Conservation (phyloP, 2,888 invertebrate species). For the Andrena camellia region DNA sequence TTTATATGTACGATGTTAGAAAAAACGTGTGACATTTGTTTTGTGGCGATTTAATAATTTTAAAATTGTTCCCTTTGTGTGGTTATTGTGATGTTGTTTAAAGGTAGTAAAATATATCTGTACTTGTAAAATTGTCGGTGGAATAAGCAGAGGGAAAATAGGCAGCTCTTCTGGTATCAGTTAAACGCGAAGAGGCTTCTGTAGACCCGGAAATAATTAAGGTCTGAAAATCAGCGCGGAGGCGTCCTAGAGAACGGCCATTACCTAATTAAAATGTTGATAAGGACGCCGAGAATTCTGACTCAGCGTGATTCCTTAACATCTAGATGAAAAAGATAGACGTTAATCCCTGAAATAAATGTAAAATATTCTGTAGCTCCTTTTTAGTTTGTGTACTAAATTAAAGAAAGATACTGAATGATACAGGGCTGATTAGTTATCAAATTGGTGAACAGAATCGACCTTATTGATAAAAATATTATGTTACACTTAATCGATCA, state of each 20-base stretch:
- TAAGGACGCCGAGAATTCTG: conserved; percentile 20
- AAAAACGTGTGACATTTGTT: too few relatives aligned
- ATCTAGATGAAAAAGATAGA: background rate
- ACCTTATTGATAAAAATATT: too few relatives aligned
- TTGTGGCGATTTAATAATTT: too few relatives aligned
- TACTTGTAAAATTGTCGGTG: too few relatives aligned
- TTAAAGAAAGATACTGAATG: background rate
- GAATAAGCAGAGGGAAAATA: background rate
- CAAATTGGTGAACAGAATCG: too few relatives aligned
- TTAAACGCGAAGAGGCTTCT: conserved; percentile 10
- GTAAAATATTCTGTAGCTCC: background rate
- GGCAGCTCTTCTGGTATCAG: background rate
- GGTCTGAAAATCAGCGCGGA: conserved; percentile 59
- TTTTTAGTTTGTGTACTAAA: background rate
- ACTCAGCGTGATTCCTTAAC: background rate
- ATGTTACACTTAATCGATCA: too few relatives aligned
- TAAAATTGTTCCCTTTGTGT: too few relatives aligned
- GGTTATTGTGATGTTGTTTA: too few relatives aligned
- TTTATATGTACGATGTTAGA: too few relatives aligned
- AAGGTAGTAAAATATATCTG: too few relatives aligned
- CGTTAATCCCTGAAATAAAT: background rate
- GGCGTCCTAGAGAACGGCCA: conserved; percentile 60
- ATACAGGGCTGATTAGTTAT: too few relatives aligned
- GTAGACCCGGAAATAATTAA: conserved; percentile 36
- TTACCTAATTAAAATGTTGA: conserved; percentile 62